Evolutionary conservation across 2,113 vertebrate genomes (phyloP), one percentile per base, ranked within the genome.

Genomic region (Sinocyclocheilus grahami): DNA sequence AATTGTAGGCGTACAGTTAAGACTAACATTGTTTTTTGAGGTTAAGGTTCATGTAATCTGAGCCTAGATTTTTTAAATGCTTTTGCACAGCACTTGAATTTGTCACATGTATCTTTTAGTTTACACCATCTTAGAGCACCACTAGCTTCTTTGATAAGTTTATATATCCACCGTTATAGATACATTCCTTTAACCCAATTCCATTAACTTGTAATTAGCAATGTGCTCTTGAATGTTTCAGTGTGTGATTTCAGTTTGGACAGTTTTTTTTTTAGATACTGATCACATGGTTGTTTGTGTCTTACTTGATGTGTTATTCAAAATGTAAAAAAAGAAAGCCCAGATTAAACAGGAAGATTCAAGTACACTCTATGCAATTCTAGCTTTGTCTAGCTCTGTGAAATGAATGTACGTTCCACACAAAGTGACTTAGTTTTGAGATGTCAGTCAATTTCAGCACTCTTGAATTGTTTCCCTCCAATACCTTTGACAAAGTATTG

Each of bases 341-440:
- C 69, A 92, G 90, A 89, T 92, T 88, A 53, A 86, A 79, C 71
- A 69, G 30, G 53, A 89, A 89, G 92, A 92, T 92, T 92, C 90
- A 86, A 79, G 78, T 90, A 86, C 88, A 91, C 93, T 12, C 46
- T 95, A 95, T 95, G 94, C 94, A 95, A 94, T 86, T 84, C 90
- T 88, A 78, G 81, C 83, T 87, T 71, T 84, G 90, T 93, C 83
- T 69, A 90, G 90, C 46, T 51, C 63, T 62, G 46, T 62, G 60
- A 83, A 74, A 75, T 65, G 69, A 87, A 85, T 85, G 83, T 89
- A 87, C 46, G 67, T 78, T 76, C 42, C 14, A 39, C 75, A 82
- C 71, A 84, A 84, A 76, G 71, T 84, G 71, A 84, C 83, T 84
- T 84, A 18, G 79, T 81, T 48, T 42, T 37, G 8, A 53, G 62